Conservation (phyloP, 64 coral and sea anemone species). For the Pocillopora verrucosa region DNA sequence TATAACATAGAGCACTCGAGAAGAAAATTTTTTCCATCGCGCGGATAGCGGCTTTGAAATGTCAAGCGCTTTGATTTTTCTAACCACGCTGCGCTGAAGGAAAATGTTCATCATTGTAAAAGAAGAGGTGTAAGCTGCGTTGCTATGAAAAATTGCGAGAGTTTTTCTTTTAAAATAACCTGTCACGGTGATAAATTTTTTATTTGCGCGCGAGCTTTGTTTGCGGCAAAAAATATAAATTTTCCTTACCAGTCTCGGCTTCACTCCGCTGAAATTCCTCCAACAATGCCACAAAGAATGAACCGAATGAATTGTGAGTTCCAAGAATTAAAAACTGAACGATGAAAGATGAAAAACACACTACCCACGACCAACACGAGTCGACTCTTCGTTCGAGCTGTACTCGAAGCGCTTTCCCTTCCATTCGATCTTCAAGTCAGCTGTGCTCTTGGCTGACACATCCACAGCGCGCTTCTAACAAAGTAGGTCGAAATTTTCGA, state of each 20-base stretch:
- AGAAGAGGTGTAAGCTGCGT: not conserved
- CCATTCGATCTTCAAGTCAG: not conserved
- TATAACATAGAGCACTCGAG: not conserved
- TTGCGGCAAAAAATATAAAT: not conserved
- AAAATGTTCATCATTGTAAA: not conserved
- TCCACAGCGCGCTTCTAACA: not conserved
- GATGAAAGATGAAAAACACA: constrained; percentile 81
- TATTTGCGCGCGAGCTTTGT: not conserved
- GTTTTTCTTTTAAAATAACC: constrained; percentile 5
- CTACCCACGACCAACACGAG: constrained; percentile 80
- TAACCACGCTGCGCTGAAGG: not conserved
- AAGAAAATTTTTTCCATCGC: not conserved
- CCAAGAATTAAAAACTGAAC: constrained; percentile 84
- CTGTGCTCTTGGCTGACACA: not conserved
- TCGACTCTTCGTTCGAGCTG: constrained; percentile 43
- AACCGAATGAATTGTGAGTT: constrained; percentile 80
- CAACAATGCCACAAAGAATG: constrained; percentile 83
- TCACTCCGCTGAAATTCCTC: constrained; percentile 77
- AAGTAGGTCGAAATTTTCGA: not conserved
- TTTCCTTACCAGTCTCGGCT: constrained; percentile 78
- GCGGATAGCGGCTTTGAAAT: constrained; percentile 7
- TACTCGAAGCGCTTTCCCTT: constrained; percentile 24
- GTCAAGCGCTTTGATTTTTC: not conserved
- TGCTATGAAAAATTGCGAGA: not conserved
- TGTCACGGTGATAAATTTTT: constrained; percentile 27